phyloP scores from a whole-genome alignment of 2,888 invertebrate genomes.

The Heliconius charithonia region DNA sequence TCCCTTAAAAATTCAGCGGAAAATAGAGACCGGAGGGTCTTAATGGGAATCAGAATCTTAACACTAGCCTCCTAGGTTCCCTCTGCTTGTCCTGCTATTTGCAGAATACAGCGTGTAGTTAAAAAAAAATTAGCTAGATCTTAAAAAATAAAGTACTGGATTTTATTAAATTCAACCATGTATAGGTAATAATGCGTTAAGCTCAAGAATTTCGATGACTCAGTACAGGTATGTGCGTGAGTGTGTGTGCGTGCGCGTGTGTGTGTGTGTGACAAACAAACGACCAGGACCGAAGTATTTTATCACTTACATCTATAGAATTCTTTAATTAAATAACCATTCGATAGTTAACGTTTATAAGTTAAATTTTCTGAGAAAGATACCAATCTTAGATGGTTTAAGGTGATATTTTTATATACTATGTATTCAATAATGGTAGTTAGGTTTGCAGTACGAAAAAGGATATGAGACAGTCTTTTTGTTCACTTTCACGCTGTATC shows the following conservation, averaged over 20 bases:
- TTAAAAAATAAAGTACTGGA: too few species aligned
- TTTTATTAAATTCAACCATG: background rate
- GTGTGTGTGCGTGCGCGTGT: too few species aligned
- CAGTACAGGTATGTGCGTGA: slow-evolving; percentile 3
- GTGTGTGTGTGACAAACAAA: slow-evolving; percentile 32
- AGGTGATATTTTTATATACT: background rate
- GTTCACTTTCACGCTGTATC: background rate
- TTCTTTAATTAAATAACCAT: slow-evolving; percentile 41
- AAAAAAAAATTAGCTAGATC: too few species aligned
- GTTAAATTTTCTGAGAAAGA: slow-evolving; percentile 22
- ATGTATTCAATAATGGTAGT: background rate
- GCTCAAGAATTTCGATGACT: slow-evolving; percentile 7
- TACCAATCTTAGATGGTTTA: slow-evolving; percentile 10
- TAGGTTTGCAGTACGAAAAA: too few species aligned
- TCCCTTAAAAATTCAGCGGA: too few species aligned
- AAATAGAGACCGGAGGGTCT: too few species aligned
- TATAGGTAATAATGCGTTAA: background rate
- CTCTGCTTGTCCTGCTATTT: too few species aligned
- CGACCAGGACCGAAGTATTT: slow-evolving; percentile 30
- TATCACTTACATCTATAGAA: slow-evolving; percentile 33
- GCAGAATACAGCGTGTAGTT: too few species aligned
- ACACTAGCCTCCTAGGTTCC: too few species aligned
- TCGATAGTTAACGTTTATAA: slow-evolving; percentile 19
- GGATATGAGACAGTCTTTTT: too few species aligned
- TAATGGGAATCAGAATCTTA: too few species aligned